Percentiles rank a stretch among this genome's conserved stretches.
phyloP scores from a whole-genome alignment of 2,113 vertebrate genomes.

The Nanorana parkeri region DNA sequence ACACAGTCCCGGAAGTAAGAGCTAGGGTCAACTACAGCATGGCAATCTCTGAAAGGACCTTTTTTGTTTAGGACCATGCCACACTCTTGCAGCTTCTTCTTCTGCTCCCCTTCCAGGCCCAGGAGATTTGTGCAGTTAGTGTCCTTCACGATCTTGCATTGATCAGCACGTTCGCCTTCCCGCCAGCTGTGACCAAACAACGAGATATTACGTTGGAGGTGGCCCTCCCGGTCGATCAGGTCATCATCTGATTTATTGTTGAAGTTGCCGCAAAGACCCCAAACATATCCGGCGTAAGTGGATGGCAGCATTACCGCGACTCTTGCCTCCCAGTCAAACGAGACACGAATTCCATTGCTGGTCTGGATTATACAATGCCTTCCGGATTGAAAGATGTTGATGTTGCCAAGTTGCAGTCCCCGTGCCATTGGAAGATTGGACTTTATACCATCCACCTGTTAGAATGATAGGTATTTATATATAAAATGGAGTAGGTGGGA shows the following conservation, averaged over 20 bases:
- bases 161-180: constrained; percentile 42
- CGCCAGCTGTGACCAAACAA: constrained; percentile 59
- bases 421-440: constrained; percentile 63
- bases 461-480: too few relatives aligned
- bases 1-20: constrained; percentile 64
- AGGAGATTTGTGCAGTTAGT: constrained; percentile 44
- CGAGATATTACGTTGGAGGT: neutral
- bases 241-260: constrained; percentile 67
- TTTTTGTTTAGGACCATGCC: constrained; percentile 50
- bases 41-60: constrained; percentile 63
- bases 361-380: constrained; percentile 63
- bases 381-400: constrained; percentile 61
- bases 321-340: constrained; percentile 66
- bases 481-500: too few relatives aligned
- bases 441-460: constrained; percentile 67
- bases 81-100: constrained; percentile 52
- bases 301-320: constrained; percentile 62
- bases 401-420: constrained; percentile 54
- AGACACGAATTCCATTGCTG: constrained; percentile 66
- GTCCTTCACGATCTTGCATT: constrained; percentile 58
- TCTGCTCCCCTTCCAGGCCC: constrained; percentile 23
- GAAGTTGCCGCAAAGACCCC: constrained; percentile 74
- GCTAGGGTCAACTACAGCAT: constrained; percentile 56
- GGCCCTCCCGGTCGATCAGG: constrained; percentile 10
- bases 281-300: constrained; percentile 61